Percentiles rank a stretch among this genome's conserved stretches.
Evolutionary conservation across 2,113 vertebrate genomes (phyloP).

Genomic region (Stigmatopora argus): DNA sequence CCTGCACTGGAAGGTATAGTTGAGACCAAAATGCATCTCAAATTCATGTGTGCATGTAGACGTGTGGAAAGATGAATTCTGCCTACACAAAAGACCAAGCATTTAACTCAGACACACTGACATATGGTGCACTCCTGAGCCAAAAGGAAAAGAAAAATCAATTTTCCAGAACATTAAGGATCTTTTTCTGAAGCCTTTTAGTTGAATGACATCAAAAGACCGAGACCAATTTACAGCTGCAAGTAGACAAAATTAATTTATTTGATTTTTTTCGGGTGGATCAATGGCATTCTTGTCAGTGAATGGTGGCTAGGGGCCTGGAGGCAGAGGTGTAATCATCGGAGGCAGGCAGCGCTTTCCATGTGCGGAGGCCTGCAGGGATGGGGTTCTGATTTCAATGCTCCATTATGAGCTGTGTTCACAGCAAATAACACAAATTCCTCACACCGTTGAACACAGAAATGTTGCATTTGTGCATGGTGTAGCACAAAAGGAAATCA

Average conservation of each 20-base stretch:
- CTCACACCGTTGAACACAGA: conserved; percentile 48
- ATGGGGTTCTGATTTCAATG: conserved; percentile 77
- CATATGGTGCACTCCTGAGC: conserved; percentile 17
- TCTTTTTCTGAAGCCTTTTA: conserved; percentile 34
- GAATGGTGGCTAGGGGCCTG: conserved; percentile 61
- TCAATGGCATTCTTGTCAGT: conserved; percentile 76
- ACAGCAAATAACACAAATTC: conserved; percentile 86
- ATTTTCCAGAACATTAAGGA: conserved; percentile 31
- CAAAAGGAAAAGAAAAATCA: conserved; percentile 19
- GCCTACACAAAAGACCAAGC: conserved; percentile 31
- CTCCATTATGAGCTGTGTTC: conserved; percentile 83
- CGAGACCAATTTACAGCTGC: conserved; percentile 43
- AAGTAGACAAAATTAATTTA: conserved; percentile 78
- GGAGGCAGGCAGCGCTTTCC: conserved; percentile 70
- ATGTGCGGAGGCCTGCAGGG: conserved; percentile 60
- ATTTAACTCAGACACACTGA: conserved; percentile 36
- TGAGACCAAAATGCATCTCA: conserved; percentile 23
- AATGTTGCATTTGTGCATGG: conserved; percentile 18
- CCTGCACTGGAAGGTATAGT: conserved; percentile 4
- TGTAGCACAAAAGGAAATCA: conserved; percentile 44
- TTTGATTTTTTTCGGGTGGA: conserved; percentile 81
- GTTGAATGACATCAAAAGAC: conserved; percentile 47
- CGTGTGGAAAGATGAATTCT: conserved; percentile 32
- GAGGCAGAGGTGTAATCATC: conserved; percentile 78
- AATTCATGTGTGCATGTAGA: conserved; percentile 27